A percentile compares a stretch with the other conserved stretches of the same genome.
Evolutionary conservation across 2,113 vertebrate genomes (phyloP).

Genomic region (Cathartes aura): DNA sequence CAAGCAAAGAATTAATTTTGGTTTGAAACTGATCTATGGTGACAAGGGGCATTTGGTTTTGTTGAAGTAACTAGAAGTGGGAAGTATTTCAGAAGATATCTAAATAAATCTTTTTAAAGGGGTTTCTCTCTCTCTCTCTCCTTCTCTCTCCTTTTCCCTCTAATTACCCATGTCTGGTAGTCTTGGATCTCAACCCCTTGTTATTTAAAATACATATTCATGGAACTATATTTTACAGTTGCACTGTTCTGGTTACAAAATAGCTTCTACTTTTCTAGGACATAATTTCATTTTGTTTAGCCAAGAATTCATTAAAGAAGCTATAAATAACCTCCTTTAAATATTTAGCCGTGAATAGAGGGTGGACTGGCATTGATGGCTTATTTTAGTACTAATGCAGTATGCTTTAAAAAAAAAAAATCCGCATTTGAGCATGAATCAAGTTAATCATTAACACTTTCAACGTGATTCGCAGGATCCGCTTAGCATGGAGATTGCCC

Average conservation of each 20-base stretch:
- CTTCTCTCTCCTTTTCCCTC: conserved; percentile 36
- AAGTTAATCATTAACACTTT: conserved; percentile 75
- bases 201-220: conserved; percentile 81
- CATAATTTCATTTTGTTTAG: conserved; percentile 84
- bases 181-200: conserved; percentile 67
- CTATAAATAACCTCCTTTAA: conserved; percentile 83
- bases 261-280: conserved; percentile 81
- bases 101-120: conserved; percentile 70
- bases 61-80: conserved; percentile 51
- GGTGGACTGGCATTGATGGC: conserved; percentile 80
- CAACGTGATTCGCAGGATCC: conserved; percentile 29
- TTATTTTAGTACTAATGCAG: conserved; percentile 78
- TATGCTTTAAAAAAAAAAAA: conserved; percentile 69
- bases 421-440: conserved; percentile 70
- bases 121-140: not conserved
- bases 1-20: conserved; percentile 48
- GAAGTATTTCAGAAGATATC: conserved; percentile 62
- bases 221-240: conserved; percentile 77
- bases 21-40: conserved; percentile 62
- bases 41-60: conserved; percentile 61
- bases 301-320: conserved; percentile 82
- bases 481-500: not conserved
- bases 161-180: conserved; percentile 69
- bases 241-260: conserved; percentile 80
- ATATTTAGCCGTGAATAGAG: conserved; percentile 81